Conservation (phyloP, 2,113 vertebrate species). For the Butorides virescens region DNA sequence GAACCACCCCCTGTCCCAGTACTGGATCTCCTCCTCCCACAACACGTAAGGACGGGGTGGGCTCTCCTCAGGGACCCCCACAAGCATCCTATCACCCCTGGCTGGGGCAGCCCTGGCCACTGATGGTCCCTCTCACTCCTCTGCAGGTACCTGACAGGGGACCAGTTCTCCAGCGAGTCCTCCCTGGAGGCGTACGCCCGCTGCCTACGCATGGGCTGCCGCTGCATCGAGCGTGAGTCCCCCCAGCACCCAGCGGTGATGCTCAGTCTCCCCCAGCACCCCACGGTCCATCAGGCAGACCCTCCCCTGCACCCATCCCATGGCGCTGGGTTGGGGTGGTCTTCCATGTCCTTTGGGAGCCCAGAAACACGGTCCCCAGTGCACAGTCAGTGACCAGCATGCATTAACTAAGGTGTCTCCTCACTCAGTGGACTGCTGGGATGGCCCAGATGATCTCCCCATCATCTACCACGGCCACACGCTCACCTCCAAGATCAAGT, state of each 20-base stretch:
- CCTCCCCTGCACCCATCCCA: neutral
- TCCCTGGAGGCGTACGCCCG: slow-evolving; percentile 86
- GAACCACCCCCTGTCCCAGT: slow-evolving; percentile 84
- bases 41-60: slow-evolving; percentile 77
- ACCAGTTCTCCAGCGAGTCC: slow-evolving; percentile 89
- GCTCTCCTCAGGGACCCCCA: rapidly evolving
- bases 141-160: slow-evolving; percentile 84
- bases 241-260: neutral
- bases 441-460: slow-evolving; percentile 86
- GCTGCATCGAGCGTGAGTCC: slow-evolving; percentile 84
- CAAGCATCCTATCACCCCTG: neutral
- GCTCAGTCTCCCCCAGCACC: neutral
- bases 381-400: rapidly evolving
- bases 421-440: slow-evolving; percentile 87
- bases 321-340: rapidly evolving
- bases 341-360: neutral
- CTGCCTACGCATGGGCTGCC: slow-evolving; percentile 87
- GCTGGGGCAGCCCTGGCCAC: rapidly evolving
- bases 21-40: slow-evolving; percentile 90
- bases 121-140: neutral
- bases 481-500: slow-evolving; percentile 88
- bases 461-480: slow-evolving; percentile 92
- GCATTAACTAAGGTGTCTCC: neutral
- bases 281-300: neutral
- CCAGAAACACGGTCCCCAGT: neutral